Evolutionary conservation across 2,797 vertebrate species (phyloP), one percentile per base, ranked within the genome.

Genomic region (Cryptoprocta ferox): DNA sequence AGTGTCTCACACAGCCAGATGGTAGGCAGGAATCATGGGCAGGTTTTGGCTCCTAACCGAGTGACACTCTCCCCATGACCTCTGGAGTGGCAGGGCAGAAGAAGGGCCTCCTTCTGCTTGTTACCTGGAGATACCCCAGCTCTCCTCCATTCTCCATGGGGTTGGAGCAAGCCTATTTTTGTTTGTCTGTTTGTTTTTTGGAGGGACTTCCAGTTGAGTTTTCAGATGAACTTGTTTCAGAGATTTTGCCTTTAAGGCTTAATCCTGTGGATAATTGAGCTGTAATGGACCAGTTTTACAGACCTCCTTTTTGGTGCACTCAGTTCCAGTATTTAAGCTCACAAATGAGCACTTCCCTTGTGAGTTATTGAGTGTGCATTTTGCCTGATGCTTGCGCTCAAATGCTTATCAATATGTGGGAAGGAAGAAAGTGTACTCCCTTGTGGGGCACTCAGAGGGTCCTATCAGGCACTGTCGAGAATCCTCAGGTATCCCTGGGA

Each of bases 1-100:
- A 14, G 19, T 16, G 59, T 95, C 88, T 95, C 89, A 75, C 19
- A 18, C 21, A 92, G 75, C 59, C 94, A 96, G 84, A 80, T 81
- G 96, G 48, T 79, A 95, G 80, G 82, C 65, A 86, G 78, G 93
- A 35, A 28, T 59, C 0, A 4, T 0, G 39, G 65, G 59, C 42
- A 11, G 61, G 30, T 66, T 83, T 81, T 82, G 88, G 65, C 79
- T 93, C 45, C 39, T 94, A 63, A 56, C 68, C 1, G 14, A 78
- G 76, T 24, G 18, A 85, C 5, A 1, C 26, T 85, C 28, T 95
- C 65, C 35, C 30, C 0, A 1, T 30, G 68, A 68, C 68, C 81
- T 91, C 70, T 66, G 39, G 32, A 85, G 50, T 2, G 24, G 73
- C 3, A 48, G 50, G 26, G 28, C 37, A 71, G 56, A 94, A 53